phyloP scores from a whole-genome alignment of 2,888 invertebrate genomes.

The Gonocerus acuteangulatus region DNA sequence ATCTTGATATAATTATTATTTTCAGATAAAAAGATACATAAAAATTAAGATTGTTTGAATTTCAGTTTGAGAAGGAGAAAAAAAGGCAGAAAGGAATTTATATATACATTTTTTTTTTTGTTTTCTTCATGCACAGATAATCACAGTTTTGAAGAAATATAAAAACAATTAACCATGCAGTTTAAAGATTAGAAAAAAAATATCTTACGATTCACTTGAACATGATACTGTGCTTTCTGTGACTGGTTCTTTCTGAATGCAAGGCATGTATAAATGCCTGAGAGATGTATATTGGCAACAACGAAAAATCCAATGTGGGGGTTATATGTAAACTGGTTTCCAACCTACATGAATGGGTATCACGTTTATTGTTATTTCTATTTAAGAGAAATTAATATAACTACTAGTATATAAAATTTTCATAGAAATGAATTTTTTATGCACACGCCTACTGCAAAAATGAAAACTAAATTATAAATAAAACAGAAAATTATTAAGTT shows the following conservation, averaged over 20 bases:
- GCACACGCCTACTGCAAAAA: too few relatives aligned
- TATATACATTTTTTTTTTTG: too few relatives aligned
- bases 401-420: too few relatives aligned
- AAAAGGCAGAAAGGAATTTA: background rate
- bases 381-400: too few relatives aligned
- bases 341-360: conserved; percentile 5
- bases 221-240: conserved; percentile 5
- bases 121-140: background rate
- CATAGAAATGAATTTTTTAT: too few relatives aligned
- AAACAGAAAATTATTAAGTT: too few relatives aligned
- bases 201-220: conserved; percentile 10
- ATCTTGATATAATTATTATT: too few relatives aligned
- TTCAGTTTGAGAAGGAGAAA: background rate
- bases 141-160: background rate
- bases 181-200: background rate
- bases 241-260: background rate
- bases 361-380: background rate
- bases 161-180: conserved; percentile 1
- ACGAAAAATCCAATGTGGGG: conserved; percentile 14
- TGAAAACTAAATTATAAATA: too few relatives aligned
- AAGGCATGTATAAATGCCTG: conserved; percentile 4
- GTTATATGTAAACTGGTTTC: background rate
- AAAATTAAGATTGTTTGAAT: too few relatives aligned
- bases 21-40: too few relatives aligned
- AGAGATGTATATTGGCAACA: background rate